These are phyloP conservation scores for Tridacna crocea DNA, from an alignment of 2,888 invertebrate species.

Conservation along the genomic window DNA sequence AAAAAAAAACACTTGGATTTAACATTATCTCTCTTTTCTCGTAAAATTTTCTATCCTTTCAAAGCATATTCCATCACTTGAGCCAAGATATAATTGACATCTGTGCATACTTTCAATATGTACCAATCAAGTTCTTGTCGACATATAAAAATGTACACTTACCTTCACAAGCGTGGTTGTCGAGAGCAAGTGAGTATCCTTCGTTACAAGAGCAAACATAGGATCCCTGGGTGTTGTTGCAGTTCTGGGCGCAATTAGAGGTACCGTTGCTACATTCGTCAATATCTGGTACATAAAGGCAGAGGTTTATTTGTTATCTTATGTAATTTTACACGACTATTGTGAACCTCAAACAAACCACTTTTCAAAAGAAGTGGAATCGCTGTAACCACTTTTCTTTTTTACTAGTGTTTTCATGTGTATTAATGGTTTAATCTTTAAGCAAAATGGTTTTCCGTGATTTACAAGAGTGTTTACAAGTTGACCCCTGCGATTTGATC, in stretches of 20 bases:
- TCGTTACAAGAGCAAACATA: conserved; percentile 8
- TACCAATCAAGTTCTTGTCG: no score
- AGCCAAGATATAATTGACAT: no score
- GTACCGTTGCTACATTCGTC: conserved; percentile 8
- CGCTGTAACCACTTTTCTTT: neutral
- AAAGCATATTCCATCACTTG: no score
- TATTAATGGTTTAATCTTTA: no score
- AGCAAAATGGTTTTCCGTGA: no score
- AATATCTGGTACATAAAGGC: conserved; percentile 7
- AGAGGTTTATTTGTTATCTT: no score
- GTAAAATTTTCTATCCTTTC: no score
- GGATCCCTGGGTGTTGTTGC: conserved; percentile 15
- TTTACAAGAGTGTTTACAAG: no score
- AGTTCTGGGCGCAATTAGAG: conserved; percentile 1
- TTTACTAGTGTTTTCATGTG: neutral
- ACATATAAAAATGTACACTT: neutral
- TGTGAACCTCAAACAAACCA: neutral
- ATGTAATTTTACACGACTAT: neutral
- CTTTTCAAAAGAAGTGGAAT: neutral
- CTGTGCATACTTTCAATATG: no score
- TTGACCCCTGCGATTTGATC: no score
- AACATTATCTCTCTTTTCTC: no score
- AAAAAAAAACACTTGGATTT: no score
- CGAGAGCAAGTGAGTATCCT: neutral
- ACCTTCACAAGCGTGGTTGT: neutral